Evolutionary conservation across 1,140 invertebrate genomes (phyloP), one percentile per base, ranked within the genome.

Genomic region (Cotesia vestalis): DNA sequence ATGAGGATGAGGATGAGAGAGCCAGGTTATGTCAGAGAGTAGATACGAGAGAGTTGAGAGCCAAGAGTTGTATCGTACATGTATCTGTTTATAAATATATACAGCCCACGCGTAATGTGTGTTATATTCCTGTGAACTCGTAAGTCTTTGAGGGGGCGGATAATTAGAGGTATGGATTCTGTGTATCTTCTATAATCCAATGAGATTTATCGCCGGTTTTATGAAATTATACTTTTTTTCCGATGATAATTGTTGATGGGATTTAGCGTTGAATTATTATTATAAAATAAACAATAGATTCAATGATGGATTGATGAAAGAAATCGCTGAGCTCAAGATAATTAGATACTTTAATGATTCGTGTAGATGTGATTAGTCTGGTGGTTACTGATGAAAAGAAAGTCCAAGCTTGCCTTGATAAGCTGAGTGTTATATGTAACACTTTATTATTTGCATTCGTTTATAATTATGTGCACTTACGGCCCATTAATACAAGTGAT

Each of bases 141-240:
- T 57, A 57, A 57, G 53, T 57, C 51, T 14, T 12, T 6, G 53
- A 57, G 53, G 53, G 20, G 53, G 53, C 53, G 53, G 53, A 57
- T 57, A 57, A 57, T 57, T 57, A 57, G 53, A 20, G 53, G 53
- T 57, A 57, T 57, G 20, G n/a, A 57, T 57, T 4, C n/a, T 57
- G 53, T 14, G 12, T 57, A 57, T 57, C 3, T 14, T 57, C 9
- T 57, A 14, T 57, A n/a, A 57, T 57, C 53, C n/a, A 9, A 52
- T 12, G 20, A 20, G 53, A 57, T 57, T 57, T 57, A 57, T 57
- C 53, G 53, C 53, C 5, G 20, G 53, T 57, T 57, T 57, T 17
- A n/a, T 57, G 9, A 57, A 57, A 57, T 20, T 17, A 57, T 57
- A 12, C 5, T 9, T 57, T 17, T 55, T 46, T 46, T 6, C 11